Evolutionary conservation across 2,888 invertebrate species (phyloP).

Genomic region (Furcula furcula): DNA sequence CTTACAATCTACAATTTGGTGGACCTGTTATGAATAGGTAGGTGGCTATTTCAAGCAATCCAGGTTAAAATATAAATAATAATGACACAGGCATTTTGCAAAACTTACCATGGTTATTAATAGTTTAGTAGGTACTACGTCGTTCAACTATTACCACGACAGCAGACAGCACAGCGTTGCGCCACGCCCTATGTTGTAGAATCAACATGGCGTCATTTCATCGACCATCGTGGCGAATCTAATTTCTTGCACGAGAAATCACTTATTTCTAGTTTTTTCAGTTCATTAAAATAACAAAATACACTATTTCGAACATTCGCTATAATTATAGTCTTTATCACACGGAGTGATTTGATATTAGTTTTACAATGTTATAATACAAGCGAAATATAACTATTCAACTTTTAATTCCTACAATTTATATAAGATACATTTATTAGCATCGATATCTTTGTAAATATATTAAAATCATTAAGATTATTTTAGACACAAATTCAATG

Average conservation of each 20-base stretch:
- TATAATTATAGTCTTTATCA: slow-evolving; percentile 20
- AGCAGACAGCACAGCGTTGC: slow-evolving; percentile 42
- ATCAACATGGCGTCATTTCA: slow-evolving; percentile 69
- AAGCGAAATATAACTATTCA: slow-evolving; percentile 4
- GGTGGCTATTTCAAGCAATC: too few relatives aligned
- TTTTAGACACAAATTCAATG: slow-evolving; percentile 28
- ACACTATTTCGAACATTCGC: slow-evolving; percentile 29
- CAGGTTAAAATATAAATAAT: too few relatives aligned
- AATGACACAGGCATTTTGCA: not conserved
- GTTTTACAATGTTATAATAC: slow-evolving; percentile 2
- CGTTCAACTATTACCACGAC: slow-evolving; percentile 44
- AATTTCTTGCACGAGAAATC: slow-evolving; percentile 33
- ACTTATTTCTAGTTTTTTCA: slow-evolving; percentile 36
- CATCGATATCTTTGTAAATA: slow-evolving; percentile 6
- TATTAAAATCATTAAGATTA: slow-evolving; percentile 7
- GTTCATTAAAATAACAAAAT: slow-evolving; percentile 28
- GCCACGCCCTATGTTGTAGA: slow-evolving; percentile 59
- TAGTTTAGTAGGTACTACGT: slow-evolving; percentile 29
- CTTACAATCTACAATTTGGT: too few relatives aligned
- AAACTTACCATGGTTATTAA: slow-evolving; percentile 64
- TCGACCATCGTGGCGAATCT: slow-evolving; percentile 36
- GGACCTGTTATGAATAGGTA: too few relatives aligned
- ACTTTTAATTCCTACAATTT: slow-evolving; percentile 12
- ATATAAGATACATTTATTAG: slow-evolving; percentile 2
- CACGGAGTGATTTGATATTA: slow-evolving; percentile 18